Conservation (phyloP, 2,888 invertebrate species). For the Drosophila phalerata region DNA sequence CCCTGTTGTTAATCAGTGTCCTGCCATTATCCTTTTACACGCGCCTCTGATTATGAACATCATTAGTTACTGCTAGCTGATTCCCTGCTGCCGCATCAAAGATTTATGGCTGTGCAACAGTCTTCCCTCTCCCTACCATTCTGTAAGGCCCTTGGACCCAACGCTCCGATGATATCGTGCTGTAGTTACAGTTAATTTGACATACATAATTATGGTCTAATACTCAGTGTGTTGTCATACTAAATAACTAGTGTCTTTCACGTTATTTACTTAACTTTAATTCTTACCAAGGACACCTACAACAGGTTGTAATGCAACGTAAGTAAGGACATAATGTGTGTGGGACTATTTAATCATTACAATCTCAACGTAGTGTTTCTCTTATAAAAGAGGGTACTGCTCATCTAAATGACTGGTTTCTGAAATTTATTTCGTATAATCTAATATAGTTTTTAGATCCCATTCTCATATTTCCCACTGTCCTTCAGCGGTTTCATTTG, state of each 20-base stretch:
- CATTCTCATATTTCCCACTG: background rate
- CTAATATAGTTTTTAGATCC: background rate
- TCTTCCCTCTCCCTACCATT: no score
- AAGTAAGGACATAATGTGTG: constrained; percentile 6
- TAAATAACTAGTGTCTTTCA: constrained; percentile 2
- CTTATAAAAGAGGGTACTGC: no score
- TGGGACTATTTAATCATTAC: constrained; percentile 5
- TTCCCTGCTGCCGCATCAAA: constrained; percentile 49
- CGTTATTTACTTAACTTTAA: constrained; percentile 12
- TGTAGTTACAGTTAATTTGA: constrained; percentile 78
- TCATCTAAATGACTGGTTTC: no score
- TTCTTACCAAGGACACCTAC: constrained; percentile 17
- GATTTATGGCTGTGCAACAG: constrained; percentile 68
- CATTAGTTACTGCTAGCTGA: constrained; percentile 74
- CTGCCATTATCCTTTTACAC: constrained; percentile 75
- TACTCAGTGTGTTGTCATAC: constrained; percentile 21
- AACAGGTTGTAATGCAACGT: constrained; percentile 15
- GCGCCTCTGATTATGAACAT: constrained; percentile 78
- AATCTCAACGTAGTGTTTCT: background rate
- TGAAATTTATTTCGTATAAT: background rate
- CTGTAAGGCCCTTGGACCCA: background rate
- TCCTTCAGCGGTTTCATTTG: constrained; percentile 18
- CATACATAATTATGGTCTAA: constrained; percentile 71
- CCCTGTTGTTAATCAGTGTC: constrained; percentile 64
- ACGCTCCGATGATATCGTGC: constrained; percentile 40